Conservation (phyloP, 2,888 invertebrate genomes). For the Belgica antarctica region DNA sequence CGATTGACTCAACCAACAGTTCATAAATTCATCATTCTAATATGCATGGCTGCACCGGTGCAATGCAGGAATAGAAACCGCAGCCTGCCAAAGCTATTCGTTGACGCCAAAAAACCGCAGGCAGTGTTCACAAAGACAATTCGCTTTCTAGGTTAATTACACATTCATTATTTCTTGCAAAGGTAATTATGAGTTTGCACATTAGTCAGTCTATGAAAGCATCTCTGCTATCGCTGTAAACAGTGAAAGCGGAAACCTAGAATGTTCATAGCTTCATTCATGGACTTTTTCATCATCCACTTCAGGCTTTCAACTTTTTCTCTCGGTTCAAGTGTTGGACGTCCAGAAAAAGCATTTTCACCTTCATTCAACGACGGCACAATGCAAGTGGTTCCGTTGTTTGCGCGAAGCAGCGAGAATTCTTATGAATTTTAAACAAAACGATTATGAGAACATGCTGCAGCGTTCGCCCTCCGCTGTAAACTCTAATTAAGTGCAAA, state of each 20-base stretch:
- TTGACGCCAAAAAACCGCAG: background rate
- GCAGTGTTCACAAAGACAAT: background rate
- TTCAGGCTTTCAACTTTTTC: no score
- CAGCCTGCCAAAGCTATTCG: background rate
- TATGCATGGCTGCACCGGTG: background rate
- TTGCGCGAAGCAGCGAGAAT: background rate
- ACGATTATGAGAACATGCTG: constrained; percentile 24
- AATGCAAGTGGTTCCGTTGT: no score
- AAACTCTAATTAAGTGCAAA: constrained; percentile 39
- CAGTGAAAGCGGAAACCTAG: no score
- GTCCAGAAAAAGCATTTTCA: background rate
- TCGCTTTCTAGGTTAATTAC: constrained; percentile 31
- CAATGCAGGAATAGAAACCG: background rate
- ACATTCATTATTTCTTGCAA: constrained; percentile 25
- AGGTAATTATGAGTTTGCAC: constrained; percentile 34
- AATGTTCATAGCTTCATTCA: no score
- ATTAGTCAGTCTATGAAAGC: no score
- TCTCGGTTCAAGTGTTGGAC: background rate
- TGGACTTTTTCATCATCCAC: no score
- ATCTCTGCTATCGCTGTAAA: no score
- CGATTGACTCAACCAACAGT: background rate
- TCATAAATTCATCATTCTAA: background rate
- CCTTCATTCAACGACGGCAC: no score
- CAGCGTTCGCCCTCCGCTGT: background rate
- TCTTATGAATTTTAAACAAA: constrained; percentile 26